phyloP scores from a whole-genome alignment of 2,888 invertebrate species.

The Chrysina gloriosa region DNA sequence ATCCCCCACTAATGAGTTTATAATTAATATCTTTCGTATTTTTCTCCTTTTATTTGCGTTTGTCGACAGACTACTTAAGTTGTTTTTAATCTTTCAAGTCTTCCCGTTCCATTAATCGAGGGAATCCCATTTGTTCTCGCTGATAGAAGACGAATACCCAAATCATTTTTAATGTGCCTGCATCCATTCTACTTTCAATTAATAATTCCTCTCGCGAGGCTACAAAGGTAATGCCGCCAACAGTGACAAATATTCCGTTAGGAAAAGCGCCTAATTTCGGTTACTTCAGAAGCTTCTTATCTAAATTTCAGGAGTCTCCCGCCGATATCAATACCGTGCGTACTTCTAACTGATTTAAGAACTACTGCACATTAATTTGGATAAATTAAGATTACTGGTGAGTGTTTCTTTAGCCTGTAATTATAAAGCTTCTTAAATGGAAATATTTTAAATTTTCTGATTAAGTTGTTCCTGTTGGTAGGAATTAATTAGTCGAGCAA shows the following conservation, averaged over 20 bases:
- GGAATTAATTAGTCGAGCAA: background rate
- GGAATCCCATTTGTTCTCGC: background rate
- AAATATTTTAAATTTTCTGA: slow-evolving; percentile 23
- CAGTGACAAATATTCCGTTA: slow-evolving; percentile 22
- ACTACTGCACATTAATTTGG: slow-evolving; percentile 31
- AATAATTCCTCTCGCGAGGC: background rate
- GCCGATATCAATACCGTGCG: background rate
- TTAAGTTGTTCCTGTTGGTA: background rate
- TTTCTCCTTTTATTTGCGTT: slow-evolving; percentile 24
- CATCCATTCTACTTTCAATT: background rate
- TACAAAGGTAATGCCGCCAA: background rate
- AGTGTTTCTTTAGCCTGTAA: slow-evolving; percentile 17
- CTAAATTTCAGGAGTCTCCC: slow-evolving; percentile 26
- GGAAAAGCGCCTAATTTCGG: slow-evolving; percentile 16
- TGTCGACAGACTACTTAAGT: slow-evolving; percentile 22
- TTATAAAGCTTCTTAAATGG: slow-evolving; percentile 8
- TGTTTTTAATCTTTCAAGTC: slow-evolving; percentile 23
- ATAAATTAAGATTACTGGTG: slow-evolving; percentile 31
- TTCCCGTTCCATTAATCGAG: slow-evolving; percentile 16
- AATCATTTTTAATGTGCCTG: slow-evolving; percentile 1
- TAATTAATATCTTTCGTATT: slow-evolving; percentile 31
- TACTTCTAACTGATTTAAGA: slow-evolving; percentile 28
- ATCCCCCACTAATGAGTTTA: slow-evolving; percentile 29
- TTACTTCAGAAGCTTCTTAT: slow-evolving; percentile 12
- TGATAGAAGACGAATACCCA: background rate